Conservation (phyloP, 2,797 vertebrate species). For the Hippocampus kuda region DNA sequence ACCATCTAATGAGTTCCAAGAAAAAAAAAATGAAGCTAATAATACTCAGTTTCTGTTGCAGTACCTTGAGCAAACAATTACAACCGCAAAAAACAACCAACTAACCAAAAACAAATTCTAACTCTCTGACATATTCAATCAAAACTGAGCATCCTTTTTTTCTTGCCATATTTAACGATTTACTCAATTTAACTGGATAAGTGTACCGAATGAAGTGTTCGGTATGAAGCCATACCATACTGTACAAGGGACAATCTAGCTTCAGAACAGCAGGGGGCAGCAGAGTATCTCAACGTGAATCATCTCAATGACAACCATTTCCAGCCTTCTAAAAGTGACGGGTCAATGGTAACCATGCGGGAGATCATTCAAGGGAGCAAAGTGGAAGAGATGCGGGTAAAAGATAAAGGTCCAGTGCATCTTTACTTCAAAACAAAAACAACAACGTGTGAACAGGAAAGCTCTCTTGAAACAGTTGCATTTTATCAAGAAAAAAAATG, state of each 20-base stretch:
- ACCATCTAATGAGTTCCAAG: not conserved
- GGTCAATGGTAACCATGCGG: slow-evolving; percentile 42
- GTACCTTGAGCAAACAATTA: not conserved
- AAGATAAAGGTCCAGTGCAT: not conserved
- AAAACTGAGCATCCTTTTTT: not conserved
- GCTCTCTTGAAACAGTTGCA: not conserved
- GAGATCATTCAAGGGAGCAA: slow-evolving; percentile 38
- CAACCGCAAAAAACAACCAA: too few species aligned
- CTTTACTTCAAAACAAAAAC: not conserved
- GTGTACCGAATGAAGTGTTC: not conserved
- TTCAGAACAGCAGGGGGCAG: slow-evolving; percentile 52
- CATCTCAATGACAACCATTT: slow-evolving; percentile 7
- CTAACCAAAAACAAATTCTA: not conserved
- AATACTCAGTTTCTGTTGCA: not conserved
- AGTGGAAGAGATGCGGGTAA: slow-evolving; percentile 22
- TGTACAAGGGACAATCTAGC: not conserved
- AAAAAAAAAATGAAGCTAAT: not conserved
- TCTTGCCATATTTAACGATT: not conserved
- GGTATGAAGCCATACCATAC: not conserved
- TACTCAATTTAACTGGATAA: not conserved
- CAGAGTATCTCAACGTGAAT: slow-evolving; percentile 19
- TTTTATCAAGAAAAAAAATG: not conserved
- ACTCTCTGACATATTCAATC: not conserved
- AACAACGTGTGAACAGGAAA: not conserved
- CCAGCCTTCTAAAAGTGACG: slow-evolving; percentile 14